A percentile compares a stretch with the other conserved stretches of the same genome.
phyloP scores from a whole-genome alignment of 1,140 invertebrate genomes.

The Ectropis grisescens region DNA sequence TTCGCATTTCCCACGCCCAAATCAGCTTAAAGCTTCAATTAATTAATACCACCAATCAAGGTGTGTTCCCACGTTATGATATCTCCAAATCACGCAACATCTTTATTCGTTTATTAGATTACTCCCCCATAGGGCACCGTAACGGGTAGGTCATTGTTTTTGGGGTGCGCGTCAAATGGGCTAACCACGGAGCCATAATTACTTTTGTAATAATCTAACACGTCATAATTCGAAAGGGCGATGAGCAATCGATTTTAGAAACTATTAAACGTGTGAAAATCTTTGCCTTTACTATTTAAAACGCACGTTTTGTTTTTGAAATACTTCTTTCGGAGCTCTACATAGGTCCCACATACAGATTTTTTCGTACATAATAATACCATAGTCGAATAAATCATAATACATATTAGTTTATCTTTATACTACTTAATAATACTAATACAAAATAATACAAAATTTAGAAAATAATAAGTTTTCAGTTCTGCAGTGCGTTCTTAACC shows the following conservation, averaged over 20 bases:
- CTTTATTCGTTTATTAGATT: slow-evolving; percentile 58
- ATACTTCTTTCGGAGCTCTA: too few relatives aligned
- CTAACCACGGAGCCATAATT: slow-evolving; percentile 30
- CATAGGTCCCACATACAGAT: too few relatives aligned
- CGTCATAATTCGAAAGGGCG: slow-evolving; percentile 13
- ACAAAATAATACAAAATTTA: too few relatives aligned
- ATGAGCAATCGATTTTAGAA: neutral
- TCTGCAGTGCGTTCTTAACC: too few relatives aligned
- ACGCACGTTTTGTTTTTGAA: too few relatives aligned
- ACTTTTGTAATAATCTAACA: slow-evolving; percentile 28
- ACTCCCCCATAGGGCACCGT: slow-evolving; percentile 14
- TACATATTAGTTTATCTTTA: too few relatives aligned
- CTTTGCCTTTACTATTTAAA: slow-evolving; percentile 1
- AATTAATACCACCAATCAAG: slow-evolving; percentile 60
- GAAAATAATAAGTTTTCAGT: too few relatives aligned
- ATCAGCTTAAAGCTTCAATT: slow-evolving; percentile 38
- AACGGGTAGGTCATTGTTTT: slow-evolving; percentile 37
- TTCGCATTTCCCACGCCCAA: slow-evolving; percentile 33
- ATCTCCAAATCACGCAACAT: slow-evolving; percentile 65
- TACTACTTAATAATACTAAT: too few relatives aligned
- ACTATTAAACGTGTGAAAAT: slow-evolving; percentile 1
- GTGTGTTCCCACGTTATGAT: slow-evolving; percentile 61
- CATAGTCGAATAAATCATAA: too few relatives aligned
- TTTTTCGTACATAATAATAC: too few relatives aligned
- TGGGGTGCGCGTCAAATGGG: slow-evolving; percentile 58